Base-by-base conservation (phyloP, 64 coral and sea anemone species). In the Pocillopora verrucosa region DNA sequence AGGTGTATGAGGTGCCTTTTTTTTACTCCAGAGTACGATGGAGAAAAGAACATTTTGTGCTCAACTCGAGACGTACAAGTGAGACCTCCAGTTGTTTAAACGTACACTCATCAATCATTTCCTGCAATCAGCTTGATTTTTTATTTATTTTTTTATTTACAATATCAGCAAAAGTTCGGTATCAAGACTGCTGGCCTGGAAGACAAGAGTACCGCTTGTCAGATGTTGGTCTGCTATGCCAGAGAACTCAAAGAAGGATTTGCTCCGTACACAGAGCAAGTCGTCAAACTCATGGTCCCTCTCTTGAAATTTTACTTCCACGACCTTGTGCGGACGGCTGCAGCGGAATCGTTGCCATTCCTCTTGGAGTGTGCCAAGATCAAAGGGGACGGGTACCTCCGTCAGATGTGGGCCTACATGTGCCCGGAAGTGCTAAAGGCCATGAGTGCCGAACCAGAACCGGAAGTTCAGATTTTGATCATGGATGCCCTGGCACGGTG, bases 181-280 rank as follows among this genome's bases (percentile, higher is more conserved):
- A 99, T 99, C 87, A 99, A 99, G 56, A 99, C 97, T 34, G 97
- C 93, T 9, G 97, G 97, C 20, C 75, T 99, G 14, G 97, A 99
- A 80, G 97, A 99, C 87, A 98, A 98, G 64, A 99, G 97, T 73
- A 99, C 97, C 60, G 97, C 97, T 0, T 99, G 97, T 82, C 97
- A 99, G 58, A 99, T 99, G 97, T 76, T 99, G 24, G 97, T 99
- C 22, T 92, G 94, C 69, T 99, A 99, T 80, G 97, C 94, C 4
- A 89, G 93, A 36, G 97, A 99, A 84, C 91, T 99, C 35, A 99
- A 99, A 68, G 93, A 95, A 60, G 91, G 93, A 10, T 99, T 99
- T 93, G 93, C 93, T 59, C 93, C 94, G 0, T 99, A 99, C 78
- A 87, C 94, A 19, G 97, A 99, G 14, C 90, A 99, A 22, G 97